Evolutionary conservation across 2,797 vertebrate genomes (phyloP).

Genomic region (Coracias cyanogaster): DNA sequence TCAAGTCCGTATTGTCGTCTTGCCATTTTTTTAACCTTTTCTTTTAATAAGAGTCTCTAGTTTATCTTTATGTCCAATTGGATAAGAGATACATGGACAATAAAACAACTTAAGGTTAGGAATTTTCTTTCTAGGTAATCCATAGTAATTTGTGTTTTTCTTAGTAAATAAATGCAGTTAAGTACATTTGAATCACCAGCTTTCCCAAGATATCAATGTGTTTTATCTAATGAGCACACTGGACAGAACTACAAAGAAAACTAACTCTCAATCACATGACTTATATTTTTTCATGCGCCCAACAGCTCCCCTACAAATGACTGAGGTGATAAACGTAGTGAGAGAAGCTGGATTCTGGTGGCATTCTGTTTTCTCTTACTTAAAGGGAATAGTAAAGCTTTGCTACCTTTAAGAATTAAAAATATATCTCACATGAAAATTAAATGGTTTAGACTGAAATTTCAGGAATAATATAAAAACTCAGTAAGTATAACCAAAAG

Average conservation of each 20-base stretch:
- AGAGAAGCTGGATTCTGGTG: background rate
- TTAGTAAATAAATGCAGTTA: background rate
- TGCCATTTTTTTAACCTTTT: background rate
- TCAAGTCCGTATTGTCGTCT: background rate
- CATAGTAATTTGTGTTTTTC: background rate
- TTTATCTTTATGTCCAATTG: background rate
- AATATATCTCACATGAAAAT: background rate
- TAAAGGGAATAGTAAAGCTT: background rate
- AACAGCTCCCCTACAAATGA: background rate
- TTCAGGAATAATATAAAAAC: background rate
- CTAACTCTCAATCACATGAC: background rate
- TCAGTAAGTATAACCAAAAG: background rate
- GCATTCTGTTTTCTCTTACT: background rate
- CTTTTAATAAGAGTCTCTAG: background rate
- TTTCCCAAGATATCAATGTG: background rate
- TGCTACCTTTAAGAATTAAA: background rate
- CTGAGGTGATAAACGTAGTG: background rate
- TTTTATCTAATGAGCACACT: background rate
- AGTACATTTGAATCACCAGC: accelerated
- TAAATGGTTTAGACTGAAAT: background rate
- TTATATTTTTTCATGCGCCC: background rate
- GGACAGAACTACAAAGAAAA: background rate
- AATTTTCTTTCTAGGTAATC: background rate
- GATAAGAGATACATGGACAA: background rate
- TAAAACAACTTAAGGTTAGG: background rate